Evolutionary conservation across 2,797 vertebrate species (phyloP), one percentile per base, ranked within the genome.

Genomic region (Ctenochaetus hawaiiensis): DNA sequence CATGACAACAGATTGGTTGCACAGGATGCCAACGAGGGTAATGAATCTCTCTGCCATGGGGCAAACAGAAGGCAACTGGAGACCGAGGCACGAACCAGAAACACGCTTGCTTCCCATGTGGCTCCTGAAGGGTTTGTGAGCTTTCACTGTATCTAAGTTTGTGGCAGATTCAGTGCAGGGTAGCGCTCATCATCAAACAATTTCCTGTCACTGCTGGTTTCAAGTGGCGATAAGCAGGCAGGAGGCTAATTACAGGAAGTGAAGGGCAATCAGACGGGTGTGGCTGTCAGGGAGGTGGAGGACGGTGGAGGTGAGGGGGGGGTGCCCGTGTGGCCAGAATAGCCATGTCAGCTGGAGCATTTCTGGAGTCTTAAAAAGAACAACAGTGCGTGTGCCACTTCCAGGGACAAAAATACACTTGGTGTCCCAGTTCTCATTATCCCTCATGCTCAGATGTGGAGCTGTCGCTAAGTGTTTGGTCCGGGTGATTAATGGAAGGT

Each of bases 171-270:
- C 78, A 78, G 80, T 67, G 75, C 16, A 37, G 78, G 62, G 64
- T 10, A 17, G 61, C n/a, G 20, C 66, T 88, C 54, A 68, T 84
- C 75, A 78, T 89, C 85, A 72, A 86, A 88, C 87, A 54, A 88
- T 89, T 94, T 95, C 94, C 94, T 87, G 90, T 85, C 71, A 30
- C 68, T 14, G 66, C 64, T 65, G 71, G 77, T 87, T 88, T 75
- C 7, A 23, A 85, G 80, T 11, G 61, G 77, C 6, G 93, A 94
- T 91, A 91, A 90, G 87, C 66, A 83, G 70, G 78, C 76, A 47
- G 75, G 75, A 78, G 82, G 88, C 82, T 92, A 93, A 94, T 93
- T 83, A 74, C 92, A 91, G 93, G 94, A 95, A 94, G 89, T 65
- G 85, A 34, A 64, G 86, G 60, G 82, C 85, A 92, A 93, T 93